Conservation (phyloP, 2,113 vertebrate genomes). For the Progne subis region DNA sequence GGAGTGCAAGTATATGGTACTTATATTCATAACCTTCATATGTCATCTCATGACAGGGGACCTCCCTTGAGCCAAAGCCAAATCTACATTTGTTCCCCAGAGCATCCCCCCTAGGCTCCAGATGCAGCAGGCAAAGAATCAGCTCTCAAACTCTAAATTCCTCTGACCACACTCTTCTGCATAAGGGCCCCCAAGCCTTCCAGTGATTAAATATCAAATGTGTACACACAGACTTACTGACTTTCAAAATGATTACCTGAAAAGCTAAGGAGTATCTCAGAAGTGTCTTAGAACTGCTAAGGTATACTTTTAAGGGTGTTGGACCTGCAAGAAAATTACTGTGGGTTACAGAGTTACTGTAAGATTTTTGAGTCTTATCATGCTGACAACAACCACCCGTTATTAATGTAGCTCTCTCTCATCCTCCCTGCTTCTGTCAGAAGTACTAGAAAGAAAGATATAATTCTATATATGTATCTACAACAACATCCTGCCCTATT, state of each 20-base stretch:
- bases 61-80: slow-evolving; percentile 29
- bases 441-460: background rate
- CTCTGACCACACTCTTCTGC: background rate
- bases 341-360: background rate
- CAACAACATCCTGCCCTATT: background rate
- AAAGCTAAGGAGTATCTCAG: background rate
- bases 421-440: background rate
- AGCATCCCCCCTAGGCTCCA: background rate
- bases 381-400: background rate
- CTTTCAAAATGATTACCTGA: background rate
- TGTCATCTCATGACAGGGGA: slow-evolving; percentile 47
- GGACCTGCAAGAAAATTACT: background rate
- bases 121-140: background rate
- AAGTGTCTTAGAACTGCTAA: background rate
- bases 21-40: slow-evolving; percentile 21
- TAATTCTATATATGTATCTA: background rate
- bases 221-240: background rate
- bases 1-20: slow-evolving; percentile 9
- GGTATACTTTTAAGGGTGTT: background rate
- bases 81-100: background rate
- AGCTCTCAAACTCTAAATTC: background rate
- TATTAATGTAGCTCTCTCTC: background rate
- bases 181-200: background rate
- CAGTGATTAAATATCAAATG: background rate
- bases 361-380: background rate